A percentile compares a stretch with the other conserved stretches of the same genome.
Evolutionary conservation across 2,797 vertebrate genomes (phyloP).

Genomic region (Rallus crepitans): DNA sequence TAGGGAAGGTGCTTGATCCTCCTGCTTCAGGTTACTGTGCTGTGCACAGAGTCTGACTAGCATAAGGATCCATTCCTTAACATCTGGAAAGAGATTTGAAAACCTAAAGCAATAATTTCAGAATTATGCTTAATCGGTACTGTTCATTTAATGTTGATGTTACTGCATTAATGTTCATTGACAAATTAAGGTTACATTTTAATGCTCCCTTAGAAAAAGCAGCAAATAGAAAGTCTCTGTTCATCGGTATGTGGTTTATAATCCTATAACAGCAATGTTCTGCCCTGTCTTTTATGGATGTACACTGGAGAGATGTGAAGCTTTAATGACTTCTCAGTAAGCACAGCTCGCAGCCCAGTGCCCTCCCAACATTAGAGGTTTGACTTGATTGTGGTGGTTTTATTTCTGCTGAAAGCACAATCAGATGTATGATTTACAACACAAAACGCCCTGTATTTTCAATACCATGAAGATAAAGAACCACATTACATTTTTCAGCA

Average conservation of each 20-base stretch:
- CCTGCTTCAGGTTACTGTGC: neutral
- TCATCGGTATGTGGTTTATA: neutral
- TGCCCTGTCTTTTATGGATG: neutral
- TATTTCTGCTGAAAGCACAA: constrained; percentile 22
- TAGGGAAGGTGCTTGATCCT: neutral
- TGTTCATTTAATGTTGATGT: neutral
- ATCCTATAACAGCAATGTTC: neutral
- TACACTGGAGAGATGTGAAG: neutral
- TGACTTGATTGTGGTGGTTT: neutral
- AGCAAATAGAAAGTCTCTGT: neutral
- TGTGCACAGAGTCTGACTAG: neutral
- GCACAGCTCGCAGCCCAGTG: neutral
- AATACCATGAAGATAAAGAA: neutral
- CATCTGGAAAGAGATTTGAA: neutral
- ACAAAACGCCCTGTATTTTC: neutral
- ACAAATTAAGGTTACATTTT: constrained; percentile 1
- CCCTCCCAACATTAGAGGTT: neutral
- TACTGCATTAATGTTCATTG: neutral
- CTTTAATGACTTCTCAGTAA: neutral
- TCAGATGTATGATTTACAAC: neutral
- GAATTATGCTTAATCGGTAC: neutral
- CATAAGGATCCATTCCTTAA: neutral
- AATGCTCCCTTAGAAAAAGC: neutral
- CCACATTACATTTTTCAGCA: neutral
- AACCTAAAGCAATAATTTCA: neutral